Evolutionary conservation across 2,888 invertebrate species (phyloP), one percentile per base, ranked within the genome.

Genomic region (Agrochola lota): DNA sequence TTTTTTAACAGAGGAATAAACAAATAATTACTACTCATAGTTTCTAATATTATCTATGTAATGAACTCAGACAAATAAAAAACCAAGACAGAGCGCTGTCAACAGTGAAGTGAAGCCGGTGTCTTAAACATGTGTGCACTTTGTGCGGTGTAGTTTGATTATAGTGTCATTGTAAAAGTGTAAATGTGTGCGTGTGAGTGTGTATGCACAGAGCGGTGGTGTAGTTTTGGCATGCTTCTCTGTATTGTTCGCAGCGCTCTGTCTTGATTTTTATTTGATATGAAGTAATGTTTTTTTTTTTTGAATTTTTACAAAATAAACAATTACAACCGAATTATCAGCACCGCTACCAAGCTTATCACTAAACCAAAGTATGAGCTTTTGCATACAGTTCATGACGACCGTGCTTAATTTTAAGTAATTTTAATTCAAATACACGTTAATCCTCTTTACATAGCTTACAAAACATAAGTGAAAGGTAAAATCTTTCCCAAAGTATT

Each of bases 401-500:
- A 35, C 17, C 15, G 30, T 6, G 15, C 30, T 30, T 15, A 62
- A 8, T 20, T 8, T 15, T 6, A 43, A 2, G 9, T 30, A 11
- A 17, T 43, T 30, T 7, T 0, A 9, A 35, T 23, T 49, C 8
- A 40, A 64, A 46, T 30, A 0, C 6, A 26, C 4, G 8, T 15
- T 9, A 64, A 20, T 64, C n/a, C 20, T 64, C 46, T 43, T n/a
- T 30, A 30, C 8, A 40, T 2, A 35, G 52, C 43, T 30, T 15
- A 20, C 2, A 57, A 72, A 57, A 74, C 20, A 8, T 52, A 59
- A 64, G 43, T 59, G 1, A 59, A 71, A 62, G 11, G 23, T 71
- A 26, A 59, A 69, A 71, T 52, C 23, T n/a, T 70, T 46, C 12
- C 30, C n/a, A 6, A 57, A 52, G 35, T 62, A 67, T 35, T 72